phyloP scores from a whole-genome alignment of 1,140 invertebrate species.

The Himalopsyche phryganea region DNA sequence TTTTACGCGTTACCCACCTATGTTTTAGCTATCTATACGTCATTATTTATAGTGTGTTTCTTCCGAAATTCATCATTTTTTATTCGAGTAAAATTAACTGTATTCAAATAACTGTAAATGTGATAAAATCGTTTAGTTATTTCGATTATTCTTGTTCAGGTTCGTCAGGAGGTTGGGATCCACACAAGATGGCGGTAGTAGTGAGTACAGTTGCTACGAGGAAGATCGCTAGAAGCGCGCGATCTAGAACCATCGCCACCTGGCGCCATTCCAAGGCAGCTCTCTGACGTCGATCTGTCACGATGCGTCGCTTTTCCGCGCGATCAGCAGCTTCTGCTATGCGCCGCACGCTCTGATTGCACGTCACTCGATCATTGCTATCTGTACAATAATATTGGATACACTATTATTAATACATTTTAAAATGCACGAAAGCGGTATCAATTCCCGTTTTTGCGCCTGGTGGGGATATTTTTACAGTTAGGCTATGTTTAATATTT shows the following conservation, averaged over 20 bases:
- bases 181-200: constrained; percentile 45
- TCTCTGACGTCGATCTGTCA: constrained; percentile 44
- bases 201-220: constrained; percentile 47
- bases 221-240: constrained; percentile 48
- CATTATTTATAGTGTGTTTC: too few relatives aligned
- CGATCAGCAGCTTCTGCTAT: constrained; percentile 45
- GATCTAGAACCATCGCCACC: constrained; percentile 50
- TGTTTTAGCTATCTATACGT: too few relatives aligned
- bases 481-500: too few relatives aligned
- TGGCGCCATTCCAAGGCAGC: constrained; percentile 52
- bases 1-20: too few relatives aligned
- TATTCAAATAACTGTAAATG: too few relatives aligned
- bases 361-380: constrained; percentile 8
- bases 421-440: too few relatives aligned
- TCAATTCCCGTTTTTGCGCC: too few relatives aligned
- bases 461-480: too few relatives aligned
- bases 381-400: constrained; percentile 20
- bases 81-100: too few relatives aligned
- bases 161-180: constrained; percentile 22
- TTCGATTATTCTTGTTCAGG: neutral
- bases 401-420: too few relatives aligned
- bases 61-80: too few relatives aligned
- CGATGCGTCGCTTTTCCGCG: constrained; percentile 46
- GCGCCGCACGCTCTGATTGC: constrained; percentile 32
- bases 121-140: too few relatives aligned